phyloP scores from a whole-genome alignment of 92 coral and sea anemone species.

The Plumapathes pennacea region DNA sequence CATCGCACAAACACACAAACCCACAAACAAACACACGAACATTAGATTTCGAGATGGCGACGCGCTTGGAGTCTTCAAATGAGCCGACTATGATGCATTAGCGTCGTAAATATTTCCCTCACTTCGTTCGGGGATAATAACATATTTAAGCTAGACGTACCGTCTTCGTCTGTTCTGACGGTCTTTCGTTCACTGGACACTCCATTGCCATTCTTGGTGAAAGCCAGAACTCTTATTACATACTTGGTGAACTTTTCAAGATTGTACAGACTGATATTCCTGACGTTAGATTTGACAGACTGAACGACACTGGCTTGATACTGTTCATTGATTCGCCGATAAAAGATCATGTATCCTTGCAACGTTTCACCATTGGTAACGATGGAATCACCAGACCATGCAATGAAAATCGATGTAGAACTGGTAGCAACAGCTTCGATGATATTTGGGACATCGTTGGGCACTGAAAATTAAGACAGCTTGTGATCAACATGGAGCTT shows the following conservation, averaged over 20 bases:
- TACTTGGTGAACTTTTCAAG: conserved; percentile 46
- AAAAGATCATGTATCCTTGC: conserved; percentile 7
- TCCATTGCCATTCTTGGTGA: conserved; percentile 53
- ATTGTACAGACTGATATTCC: conserved; percentile 3
- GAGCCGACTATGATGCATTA: too few species aligned
- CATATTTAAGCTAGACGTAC: too few species aligned
- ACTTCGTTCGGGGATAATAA: too few species aligned
- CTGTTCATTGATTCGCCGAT: not conserved
- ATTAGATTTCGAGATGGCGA: too few species aligned
- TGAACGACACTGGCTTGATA: not conserved
- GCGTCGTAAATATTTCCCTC: too few species aligned
- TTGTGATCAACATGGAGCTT: too few species aligned
- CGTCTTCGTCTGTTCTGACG: conserved; percentile 50
- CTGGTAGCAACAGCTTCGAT: not conserved
- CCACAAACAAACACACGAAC: too few species aligned
- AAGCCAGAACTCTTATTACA: conserved; percentile 41
- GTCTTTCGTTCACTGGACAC: conserved; percentile 15
- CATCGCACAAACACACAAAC: too few species aligned
- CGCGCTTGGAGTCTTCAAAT: too few species aligned
- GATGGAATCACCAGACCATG: conserved; percentile 8
- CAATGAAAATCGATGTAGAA: not conserved
- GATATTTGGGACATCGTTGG: conserved; percentile 4
- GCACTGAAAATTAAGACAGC: not conserved
- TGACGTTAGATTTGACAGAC: conserved; percentile 1
- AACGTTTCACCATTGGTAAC: conserved; percentile 4